Evolutionary conservation across 2,113 vertebrate species (phyloP).

Genomic region (Leucosticte australis): DNA sequence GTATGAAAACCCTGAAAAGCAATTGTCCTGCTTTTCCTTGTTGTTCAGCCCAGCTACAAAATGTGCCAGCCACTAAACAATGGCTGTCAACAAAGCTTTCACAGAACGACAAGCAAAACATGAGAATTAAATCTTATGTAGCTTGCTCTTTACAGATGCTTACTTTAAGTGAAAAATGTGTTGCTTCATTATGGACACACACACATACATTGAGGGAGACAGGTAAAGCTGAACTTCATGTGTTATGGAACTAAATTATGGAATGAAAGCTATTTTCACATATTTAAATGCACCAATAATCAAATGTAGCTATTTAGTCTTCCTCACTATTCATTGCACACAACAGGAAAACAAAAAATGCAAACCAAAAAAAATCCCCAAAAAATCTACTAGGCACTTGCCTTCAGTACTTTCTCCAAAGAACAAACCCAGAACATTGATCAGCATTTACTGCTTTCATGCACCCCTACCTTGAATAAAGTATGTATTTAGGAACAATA

Average conservation of each 20-base stretch:
- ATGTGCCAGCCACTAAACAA: background rate
- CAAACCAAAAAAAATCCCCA: fast-evolving
- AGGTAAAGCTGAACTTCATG: background rate
- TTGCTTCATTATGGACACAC: background rate
- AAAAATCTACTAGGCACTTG: background rate
- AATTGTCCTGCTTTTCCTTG: background rate
- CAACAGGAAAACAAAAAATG: background rate
- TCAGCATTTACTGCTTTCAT: background rate
- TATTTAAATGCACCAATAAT: background rate
- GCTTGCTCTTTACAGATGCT: background rate
- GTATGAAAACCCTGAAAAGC: background rate
- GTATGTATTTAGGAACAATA: background rate
- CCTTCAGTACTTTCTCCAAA: background rate
- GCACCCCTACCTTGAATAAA: background rate
- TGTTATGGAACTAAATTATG: background rate
- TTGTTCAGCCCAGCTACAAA: conserved; percentile 7
- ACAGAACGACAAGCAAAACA: background rate
- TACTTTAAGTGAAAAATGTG: background rate
- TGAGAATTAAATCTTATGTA: background rate
- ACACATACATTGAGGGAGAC: background rate
- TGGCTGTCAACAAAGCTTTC: background rate
- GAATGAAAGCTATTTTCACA: background rate
- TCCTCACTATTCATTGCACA: background rate
- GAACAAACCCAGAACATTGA: background rate
- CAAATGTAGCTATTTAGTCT: background rate